Evolutionary conservation across 2,113 vertebrate genomes (phyloP), one percentile per base, ranked within the genome.

Genomic region (Holacanthus passer): DNA sequence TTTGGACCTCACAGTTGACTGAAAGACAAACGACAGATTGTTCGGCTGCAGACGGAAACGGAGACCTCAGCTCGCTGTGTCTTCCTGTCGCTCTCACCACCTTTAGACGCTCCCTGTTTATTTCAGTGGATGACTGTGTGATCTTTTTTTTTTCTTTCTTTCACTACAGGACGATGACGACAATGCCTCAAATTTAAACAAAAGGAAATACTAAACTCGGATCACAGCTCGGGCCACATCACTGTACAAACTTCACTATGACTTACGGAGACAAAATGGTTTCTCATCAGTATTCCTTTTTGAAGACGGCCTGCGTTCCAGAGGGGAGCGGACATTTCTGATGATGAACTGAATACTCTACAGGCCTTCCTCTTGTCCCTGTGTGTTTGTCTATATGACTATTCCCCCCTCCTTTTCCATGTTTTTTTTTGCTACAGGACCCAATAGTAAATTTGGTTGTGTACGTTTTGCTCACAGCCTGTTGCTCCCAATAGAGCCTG

Each of bases 261-360:
- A 90, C 48, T 83, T 81, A 65, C 45, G 19, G 50, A 87, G 71
- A 87, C 71, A 84, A 87, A 88, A 29, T 90, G 70, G 72, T 83
- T 87, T 89, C 79, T 82, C 68, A 82, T 85, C 75, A 79, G 67
- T 24, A 68, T 76, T 85, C 62, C 71, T 79, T 86, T 84, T 73
- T 77, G 50, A 73, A 83, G 59, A 58, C 58, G 41, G 66, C 37
- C 75, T 24, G 50, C 8, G 27, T 27, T 78, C 39, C 8, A 50
- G 73, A 83, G 76, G 62, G 71, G 64, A 81, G 73, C 22, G 66
- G 78, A 66, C 75, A 62, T 82, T 75, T 80, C 50, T 52, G 55
- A 75, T 77, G 79, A 84, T 75, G 67, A 82, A 84, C 48, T 68
- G 64, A 84, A 83, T 79, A 60, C 43, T 66, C 65, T 56, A 73